A percentile compares a stretch with the other conserved stretches of the same genome.
These are phyloP conservation scores for Zaprionus kolodkinae DNA, from an alignment of 1,140 invertebrate species.

Conservation along the genomic window DNA sequence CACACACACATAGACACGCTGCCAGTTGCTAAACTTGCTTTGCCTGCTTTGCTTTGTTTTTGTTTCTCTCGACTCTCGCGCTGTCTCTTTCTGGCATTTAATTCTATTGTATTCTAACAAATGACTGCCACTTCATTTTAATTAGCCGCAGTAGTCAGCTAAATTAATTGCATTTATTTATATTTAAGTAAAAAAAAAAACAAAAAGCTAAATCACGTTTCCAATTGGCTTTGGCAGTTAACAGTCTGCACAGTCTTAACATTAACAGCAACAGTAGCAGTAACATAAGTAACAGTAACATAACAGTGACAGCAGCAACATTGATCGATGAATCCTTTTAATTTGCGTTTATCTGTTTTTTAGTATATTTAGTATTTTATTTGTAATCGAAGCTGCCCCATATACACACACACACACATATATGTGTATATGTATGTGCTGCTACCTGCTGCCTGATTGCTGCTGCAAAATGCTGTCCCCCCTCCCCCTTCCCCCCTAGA, in stretches of 20 bases:
- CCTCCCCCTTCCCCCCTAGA: conserved; percentile 6
- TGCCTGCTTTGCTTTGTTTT: background rate
- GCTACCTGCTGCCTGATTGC: conserved; percentile 44
- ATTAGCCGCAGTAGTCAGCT: conserved; percentile 29
- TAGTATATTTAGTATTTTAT: conserved; percentile 2
- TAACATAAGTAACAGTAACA: no score
- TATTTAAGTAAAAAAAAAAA: no score
- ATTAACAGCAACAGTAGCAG: background rate
- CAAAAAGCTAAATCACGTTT: background rate
- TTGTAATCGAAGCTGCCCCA: conserved; percentile 34
- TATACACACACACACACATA: conserved; percentile 8
- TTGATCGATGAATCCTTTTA: conserved; percentile 1
- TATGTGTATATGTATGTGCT: background rate
- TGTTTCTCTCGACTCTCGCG: no score
- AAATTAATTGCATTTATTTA: no score
- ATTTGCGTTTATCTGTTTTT: background rate
- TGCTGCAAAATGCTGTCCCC: conserved; percentile 39
- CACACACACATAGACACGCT: conserved; percentile 8
- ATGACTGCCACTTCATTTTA: conserved; percentile 55
- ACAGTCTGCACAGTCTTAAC: background rate
- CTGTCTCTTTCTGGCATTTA: conserved; percentile 14
- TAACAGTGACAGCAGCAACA: no score
- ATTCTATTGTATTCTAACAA: conserved; percentile 57
- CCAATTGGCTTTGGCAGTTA: background rate
- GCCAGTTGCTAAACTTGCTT: conserved; percentile 8